A percentile compares a stretch with the other conserved stretches of the same genome.
phyloP scores from a whole-genome alignment of 2,113 vertebrate genomes.

The Thunnus maccoyii region DNA sequence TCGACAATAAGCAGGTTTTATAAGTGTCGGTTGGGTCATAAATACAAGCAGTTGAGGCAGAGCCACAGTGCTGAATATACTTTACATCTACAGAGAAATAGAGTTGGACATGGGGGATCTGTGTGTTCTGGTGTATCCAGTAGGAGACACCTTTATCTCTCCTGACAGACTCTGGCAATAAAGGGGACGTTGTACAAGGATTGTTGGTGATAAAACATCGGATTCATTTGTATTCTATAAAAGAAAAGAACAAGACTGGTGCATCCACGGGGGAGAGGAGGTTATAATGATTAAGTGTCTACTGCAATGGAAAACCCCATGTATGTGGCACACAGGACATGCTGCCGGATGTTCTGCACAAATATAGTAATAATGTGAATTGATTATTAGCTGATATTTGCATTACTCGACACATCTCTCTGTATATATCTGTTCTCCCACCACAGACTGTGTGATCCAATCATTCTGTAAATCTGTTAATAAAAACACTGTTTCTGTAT shows the following conservation, averaged over 20 bases:
- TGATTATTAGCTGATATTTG: too few species aligned
- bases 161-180: not conserved
- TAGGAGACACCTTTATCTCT: not conserved
- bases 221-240: constrained; percentile 1
- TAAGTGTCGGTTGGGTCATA: too few species aligned
- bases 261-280: not conserved
- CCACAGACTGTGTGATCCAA: too few species aligned
- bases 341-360: too few species aligned
- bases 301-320: not conserved
- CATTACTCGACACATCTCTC: too few species aligned
- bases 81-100: not conserved
- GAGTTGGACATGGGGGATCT: constrained; percentile 8
- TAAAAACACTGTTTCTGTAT: not conserved
- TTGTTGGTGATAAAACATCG: constrained; percentile 2
- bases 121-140: not conserved
- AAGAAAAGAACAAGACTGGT: constrained; percentile 4
- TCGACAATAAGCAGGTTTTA: too few species aligned
- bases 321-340: too few species aligned
- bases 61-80: too few species aligned
- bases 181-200: not conserved
- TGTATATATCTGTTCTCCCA: too few species aligned
- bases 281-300: not conserved
- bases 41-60: too few species aligned
- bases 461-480: too few species aligned
- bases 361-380: too few species aligned